Evolutionary conservation across 2,113 vertebrate species (phyloP).

Genomic region (Apistogramma diplotaenia): DNA sequence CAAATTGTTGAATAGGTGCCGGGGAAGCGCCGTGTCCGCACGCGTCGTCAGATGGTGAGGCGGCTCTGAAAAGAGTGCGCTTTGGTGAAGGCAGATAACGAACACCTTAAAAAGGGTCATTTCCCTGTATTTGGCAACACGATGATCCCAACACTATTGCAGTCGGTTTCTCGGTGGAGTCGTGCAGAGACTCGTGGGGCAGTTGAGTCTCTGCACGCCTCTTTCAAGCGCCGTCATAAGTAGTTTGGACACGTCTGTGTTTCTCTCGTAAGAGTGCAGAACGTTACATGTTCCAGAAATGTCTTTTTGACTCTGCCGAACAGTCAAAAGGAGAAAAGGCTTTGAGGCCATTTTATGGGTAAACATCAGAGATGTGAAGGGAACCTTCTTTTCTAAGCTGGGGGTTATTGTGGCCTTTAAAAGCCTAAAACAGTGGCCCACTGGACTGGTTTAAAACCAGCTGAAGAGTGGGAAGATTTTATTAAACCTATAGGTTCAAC

Average conservation of each 20-base stretch:
- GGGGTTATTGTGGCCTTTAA: not conserved
- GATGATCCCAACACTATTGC: not conserved
- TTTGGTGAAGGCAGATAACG: conserved; percentile 1
- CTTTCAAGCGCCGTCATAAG: not conserved
- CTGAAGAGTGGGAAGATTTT: not conserved
- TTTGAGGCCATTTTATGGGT: not conserved
- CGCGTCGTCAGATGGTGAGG: not conserved
- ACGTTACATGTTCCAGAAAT: not conserved
- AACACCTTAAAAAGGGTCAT: not conserved
- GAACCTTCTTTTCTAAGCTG: not conserved
- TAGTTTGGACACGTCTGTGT: not conserved
- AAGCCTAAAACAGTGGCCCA: not conserved
- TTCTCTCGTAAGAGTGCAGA: not conserved
- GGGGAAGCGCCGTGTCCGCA: not conserved
- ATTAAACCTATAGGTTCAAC: not conserved
- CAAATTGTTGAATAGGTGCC: not conserved
- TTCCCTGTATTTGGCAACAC: not conserved
- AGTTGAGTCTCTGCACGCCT: too few relatives aligned
- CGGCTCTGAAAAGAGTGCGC: not conserved
- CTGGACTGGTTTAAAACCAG: not conserved
- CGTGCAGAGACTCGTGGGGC: not conserved
- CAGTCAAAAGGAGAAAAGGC: not conserved
- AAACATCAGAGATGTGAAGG: not conserved
- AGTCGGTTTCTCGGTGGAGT: not conserved
- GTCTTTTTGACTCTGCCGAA: not conserved